A percentile compares a stretch with the other conserved stretches of the same genome.
Conservation (phyloP, 2,888 invertebrate species). For the Agrochola lychnidis region DNA sequence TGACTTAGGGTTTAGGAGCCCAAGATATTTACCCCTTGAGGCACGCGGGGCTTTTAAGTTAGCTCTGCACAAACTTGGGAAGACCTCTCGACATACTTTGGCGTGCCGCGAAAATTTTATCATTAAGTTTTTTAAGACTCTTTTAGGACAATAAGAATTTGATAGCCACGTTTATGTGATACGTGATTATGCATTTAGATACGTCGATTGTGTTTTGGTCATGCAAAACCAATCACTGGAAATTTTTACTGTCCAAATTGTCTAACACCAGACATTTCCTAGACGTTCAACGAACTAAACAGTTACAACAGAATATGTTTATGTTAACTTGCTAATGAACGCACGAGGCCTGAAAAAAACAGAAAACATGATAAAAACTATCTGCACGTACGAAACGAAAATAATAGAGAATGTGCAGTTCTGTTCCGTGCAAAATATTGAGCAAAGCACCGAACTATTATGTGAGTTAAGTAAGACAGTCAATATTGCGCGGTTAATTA, state of each 20-base stretch:
- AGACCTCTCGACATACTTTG: constrained; percentile 48
- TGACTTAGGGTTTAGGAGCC: constrained; percentile 61
- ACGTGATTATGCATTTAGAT: constrained; percentile 12
- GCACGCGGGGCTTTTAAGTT: constrained; percentile 60
- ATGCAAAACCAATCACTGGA: constrained; percentile 14
- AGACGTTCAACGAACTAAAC: constrained; percentile 54
- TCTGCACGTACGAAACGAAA: too few species aligned
- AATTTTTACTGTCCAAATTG: constrained; percentile 5
- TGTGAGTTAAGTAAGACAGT: constrained; percentile 46
- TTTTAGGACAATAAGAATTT: neutral
- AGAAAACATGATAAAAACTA: constrained; percentile 40
- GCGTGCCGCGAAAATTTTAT: constrained; percentile 4
- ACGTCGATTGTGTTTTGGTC: neutral
- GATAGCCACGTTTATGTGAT: constrained; percentile 17
- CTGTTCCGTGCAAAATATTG: constrained; percentile 32
- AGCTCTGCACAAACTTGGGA: constrained; percentile 43
- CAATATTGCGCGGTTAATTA: constrained; percentile 55
- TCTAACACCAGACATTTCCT: constrained; percentile 17
- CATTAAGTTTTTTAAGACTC: neutral
- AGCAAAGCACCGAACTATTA: constrained; percentile 36
- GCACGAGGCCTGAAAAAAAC: constrained; percentile 41
- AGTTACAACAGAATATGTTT: constrained; percentile 26
- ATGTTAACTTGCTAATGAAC: constrained; percentile 40
- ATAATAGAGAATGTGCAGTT: constrained; percentile 42
- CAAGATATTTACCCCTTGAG: constrained; percentile 58